Base-by-base conservation (phyloP, 2,888 invertebrate species). In the Chrysolina oricalcia region DNA sequence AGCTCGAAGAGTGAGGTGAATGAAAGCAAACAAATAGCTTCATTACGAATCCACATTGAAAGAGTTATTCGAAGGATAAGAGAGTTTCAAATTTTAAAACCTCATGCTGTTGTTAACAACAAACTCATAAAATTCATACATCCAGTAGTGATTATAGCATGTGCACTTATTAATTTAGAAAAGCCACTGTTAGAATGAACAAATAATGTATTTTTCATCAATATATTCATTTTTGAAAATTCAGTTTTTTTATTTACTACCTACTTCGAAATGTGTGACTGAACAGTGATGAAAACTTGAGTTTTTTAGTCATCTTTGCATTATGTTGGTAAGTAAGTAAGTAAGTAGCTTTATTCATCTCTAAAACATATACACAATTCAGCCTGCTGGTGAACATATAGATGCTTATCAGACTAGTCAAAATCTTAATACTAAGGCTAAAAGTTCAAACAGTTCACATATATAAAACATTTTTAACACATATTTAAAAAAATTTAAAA, bases 1-100 rank as follows among this genome's bases (percentile, higher is more conserved):
- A n/a, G n/a, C n/a, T n/a, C n/a, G n/a, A n/a, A n/a, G n/a, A n/a
- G n/a, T n/a, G n/a, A n/a, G n/a, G n/a, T n/a, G n/a, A n/a, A n/a
- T n/a, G n/a, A n/a, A n/a, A n/a, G 79, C 81, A 78, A 70, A 59
- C 68, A 40, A n/a, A 80, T 82, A 27, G 81, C 82, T 11, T 74
- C 75, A 35, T 67, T 83, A n/a, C 56, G 82, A 73, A 83, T 82
- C 27, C 83, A 83, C 70, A 74, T 84, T 65, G 82, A 84, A 77
- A 67, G 83, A 66, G 82, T 81, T 2, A 83, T 83, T 41, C 48
- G 76, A 11, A 76, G 81, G 46, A 53, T 83, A 59, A 67, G 81
- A 71, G 77, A 83, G 50, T 82, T 75, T 72, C 35, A 53, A 5
- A 72, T 81, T 48, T 68, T 78, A 41, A 43, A 70, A 70, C 78